phyloP scores from a whole-genome alignment of 2,888 invertebrate genomes.

The Apodemia zela region DNA sequence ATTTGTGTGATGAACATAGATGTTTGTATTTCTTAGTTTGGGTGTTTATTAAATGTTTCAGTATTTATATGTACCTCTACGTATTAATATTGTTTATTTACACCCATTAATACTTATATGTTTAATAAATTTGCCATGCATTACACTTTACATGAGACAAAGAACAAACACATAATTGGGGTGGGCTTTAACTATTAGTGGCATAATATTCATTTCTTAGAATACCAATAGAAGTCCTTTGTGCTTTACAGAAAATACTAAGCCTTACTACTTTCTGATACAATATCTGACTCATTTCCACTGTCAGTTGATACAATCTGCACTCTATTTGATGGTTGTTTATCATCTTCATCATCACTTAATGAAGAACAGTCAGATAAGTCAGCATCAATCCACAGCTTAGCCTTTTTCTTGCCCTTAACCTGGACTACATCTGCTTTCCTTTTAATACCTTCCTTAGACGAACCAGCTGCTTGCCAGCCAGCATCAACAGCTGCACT shows the following conservation, averaged over 20 bases:
- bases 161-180: too few relatives aligned
- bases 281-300: conserved; percentile 64
- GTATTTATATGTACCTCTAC: too few relatives aligned
- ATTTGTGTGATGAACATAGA: too few relatives aligned
- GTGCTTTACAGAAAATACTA: conserved; percentile 24
- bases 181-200: too few relatives aligned
- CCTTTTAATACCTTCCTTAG: conserved; percentile 58
- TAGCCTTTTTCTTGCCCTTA: conserved; percentile 60
- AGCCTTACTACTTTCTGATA: conserved; percentile 43
- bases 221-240: background rate
- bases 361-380: conserved; percentile 71
- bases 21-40: too few relatives aligned
- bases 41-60: too few relatives aligned
- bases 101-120: too few relatives aligned
- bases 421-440: conserved; percentile 50
- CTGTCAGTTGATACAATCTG: conserved; percentile 58
- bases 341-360: conserved; percentile 63
- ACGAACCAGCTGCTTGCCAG: conserved; percentile 81
- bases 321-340: conserved; percentile 34
- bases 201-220: background rate
- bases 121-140: too few relatives aligned
- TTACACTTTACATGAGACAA: too few relatives aligned
- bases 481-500: conserved; percentile 93
- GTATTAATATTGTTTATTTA: too few relatives aligned
- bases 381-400: conserved; percentile 76